Percentiles rank a stretch among this genome's conserved stretches.
Conservation (phyloP, 1,140 invertebrate species). For the Sweltsa coloradensis region DNA sequence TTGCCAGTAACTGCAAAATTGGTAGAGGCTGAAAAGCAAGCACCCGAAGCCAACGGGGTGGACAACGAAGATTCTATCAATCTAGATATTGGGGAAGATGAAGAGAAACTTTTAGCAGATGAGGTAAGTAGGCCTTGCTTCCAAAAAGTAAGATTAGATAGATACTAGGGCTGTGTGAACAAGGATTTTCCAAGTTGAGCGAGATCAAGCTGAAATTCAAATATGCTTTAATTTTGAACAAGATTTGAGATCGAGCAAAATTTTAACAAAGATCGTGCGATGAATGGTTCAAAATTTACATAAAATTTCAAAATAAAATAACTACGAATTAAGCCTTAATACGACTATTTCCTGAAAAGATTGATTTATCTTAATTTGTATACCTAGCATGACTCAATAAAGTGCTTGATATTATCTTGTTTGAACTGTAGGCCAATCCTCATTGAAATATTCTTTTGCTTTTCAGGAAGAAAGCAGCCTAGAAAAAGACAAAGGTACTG, state of each 20-base stretch:
- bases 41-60: constrained; percentile 33
- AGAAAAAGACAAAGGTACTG: constrained; percentile 18
- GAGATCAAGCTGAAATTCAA: too few relatives aligned
- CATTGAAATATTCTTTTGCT: constrained; percentile 3
- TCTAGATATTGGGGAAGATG: constrained; percentile 67
- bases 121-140: constrained; percentile 36
- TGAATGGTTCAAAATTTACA: not conserved
- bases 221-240: too few relatives aligned
- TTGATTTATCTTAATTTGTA: too few relatives aligned
- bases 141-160: not conserved
- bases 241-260: too few relatives aligned
- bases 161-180: too few relatives aligned
- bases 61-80: constrained; percentile 70
- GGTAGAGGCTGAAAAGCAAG: constrained; percentile 18
- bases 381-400: too few relatives aligned
- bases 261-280: too few relatives aligned
- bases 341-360: not conserved
- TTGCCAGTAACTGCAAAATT: not conserved
- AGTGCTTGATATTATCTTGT: too few relatives aligned
- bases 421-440: too few relatives aligned
- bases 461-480: constrained; percentile 17
- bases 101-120: constrained; percentile 59
- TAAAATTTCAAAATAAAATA: not conserved
- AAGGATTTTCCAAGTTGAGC: too few relatives aligned
- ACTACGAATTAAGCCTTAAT: not conserved